A percentile compares a stretch with the other conserved stretches of the same genome.
phyloP scores from a whole-genome alignment of 2,888 invertebrate genomes.

The Netelia inedita region DNA sequence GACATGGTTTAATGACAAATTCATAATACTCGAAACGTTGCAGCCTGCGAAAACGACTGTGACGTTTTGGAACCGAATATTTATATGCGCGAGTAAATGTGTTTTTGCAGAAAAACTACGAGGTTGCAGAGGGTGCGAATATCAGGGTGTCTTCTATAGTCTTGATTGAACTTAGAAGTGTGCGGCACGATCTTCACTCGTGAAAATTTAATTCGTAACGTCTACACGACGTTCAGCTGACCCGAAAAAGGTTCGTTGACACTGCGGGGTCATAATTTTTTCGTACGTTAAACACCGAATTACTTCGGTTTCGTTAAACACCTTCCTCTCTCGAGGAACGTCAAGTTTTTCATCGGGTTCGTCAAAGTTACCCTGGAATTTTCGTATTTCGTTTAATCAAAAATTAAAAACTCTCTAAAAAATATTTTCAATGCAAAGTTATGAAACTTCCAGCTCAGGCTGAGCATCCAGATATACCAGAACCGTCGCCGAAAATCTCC shows the following conservation, averaged over 20 bases:
- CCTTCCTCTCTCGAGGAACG: neutral
- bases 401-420: too few species aligned
- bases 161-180: slow-evolving; percentile 2
- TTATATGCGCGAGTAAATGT: too few species aligned
- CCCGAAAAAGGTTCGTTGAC: slow-evolving; percentile 50
- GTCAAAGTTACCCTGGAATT: too few species aligned
- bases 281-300: slow-evolving; percentile 28
- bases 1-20: neutral
- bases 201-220: slow-evolving; percentile 51
- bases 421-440: too few species aligned
- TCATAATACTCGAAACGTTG: too few species aligned
- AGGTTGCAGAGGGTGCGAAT: neutral
- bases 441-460: too few species aligned
- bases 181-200: slow-evolving; percentile 32
- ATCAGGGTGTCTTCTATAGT: slow-evolving; percentile 21
- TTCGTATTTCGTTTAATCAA: too few species aligned
- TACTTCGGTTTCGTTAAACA: neutral
- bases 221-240: slow-evolving; percentile 31
- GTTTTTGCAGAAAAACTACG: neutral
- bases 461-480: too few species aligned
- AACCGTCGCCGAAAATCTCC: too few species aligned
- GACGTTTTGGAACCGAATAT: too few species aligned
- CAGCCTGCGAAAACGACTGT: too few species aligned
- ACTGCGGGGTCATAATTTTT: slow-evolving; percentile 27
- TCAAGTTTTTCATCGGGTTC: neutral